A percentile compares a stretch with the other conserved stretches of the same genome.
Evolutionary conservation across 2,113 vertebrate species (phyloP).

Genomic region (Hippocampus barbouri): DNA sequence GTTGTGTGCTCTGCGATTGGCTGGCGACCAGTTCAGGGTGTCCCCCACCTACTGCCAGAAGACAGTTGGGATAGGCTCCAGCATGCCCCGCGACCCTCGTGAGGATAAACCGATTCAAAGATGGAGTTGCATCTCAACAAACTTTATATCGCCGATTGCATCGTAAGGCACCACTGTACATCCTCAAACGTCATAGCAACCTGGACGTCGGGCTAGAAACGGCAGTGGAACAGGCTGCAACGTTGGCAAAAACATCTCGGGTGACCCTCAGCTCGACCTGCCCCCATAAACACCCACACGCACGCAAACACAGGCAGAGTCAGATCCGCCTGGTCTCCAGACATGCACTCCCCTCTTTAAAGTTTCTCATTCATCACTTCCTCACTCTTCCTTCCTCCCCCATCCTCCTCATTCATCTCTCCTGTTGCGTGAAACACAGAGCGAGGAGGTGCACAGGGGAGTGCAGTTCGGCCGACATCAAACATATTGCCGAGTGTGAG

Average conservation of each 20-base stretch:
- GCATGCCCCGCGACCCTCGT: no score
- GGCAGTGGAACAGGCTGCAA: background rate
- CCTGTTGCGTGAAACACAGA: constrained; percentile 40
- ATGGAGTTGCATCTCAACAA: no score
- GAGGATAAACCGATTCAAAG: no score
- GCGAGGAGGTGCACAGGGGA: constrained; percentile 38
- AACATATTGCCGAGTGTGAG: constrained; percentile 37
- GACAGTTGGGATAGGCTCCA: no score
- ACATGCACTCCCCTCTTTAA: constrained; percentile 27
- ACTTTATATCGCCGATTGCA: no score
- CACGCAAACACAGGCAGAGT: constrained; percentile 20
- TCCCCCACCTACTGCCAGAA: no score
- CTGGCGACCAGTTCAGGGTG: no score
- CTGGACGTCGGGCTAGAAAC: background rate
- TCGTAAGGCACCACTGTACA: no score
- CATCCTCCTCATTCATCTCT: constrained; percentile 49
- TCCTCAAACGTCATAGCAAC: no score
- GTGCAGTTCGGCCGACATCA: constrained; percentile 49
- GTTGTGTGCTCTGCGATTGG: background rate
- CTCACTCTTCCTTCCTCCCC: constrained; percentile 48
- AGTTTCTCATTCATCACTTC: constrained; percentile 39
- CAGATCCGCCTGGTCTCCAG: constrained; percentile 38
- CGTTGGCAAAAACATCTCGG: background rate
- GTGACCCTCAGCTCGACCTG: constrained; percentile 37
- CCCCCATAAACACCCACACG: constrained; percentile 36